Evolutionary conservation across 2,113 vertebrate species (phyloP).

Genomic region (Odocoileus virginianus): DNA sequence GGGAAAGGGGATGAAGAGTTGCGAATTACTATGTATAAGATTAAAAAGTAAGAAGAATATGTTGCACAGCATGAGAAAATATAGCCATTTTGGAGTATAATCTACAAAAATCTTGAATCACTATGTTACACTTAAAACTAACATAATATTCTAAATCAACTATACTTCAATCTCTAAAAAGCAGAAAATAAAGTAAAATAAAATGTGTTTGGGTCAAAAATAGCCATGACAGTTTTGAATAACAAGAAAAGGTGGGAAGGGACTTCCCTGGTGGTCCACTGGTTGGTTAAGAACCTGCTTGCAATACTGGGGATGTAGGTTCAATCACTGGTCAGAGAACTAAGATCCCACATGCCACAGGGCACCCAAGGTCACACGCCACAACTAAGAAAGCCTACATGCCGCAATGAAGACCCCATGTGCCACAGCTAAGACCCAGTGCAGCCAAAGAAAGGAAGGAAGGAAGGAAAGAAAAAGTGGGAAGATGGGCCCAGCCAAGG

Average conservation of each 20-base stretch:
- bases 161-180: not conserved
- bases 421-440: not conserved
- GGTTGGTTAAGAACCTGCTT: not conserved
- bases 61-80: not conserved
- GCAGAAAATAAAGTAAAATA: not conserved
- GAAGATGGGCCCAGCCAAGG: not conserved
- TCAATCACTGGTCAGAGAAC: not conserved
- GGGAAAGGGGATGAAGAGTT: not conserved
- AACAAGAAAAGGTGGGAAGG: not conserved
- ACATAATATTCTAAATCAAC: not conserved
- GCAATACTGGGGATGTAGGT: not conserved
- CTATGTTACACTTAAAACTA: not conserved
- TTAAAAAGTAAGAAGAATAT: not conserved
- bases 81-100: not conserved
- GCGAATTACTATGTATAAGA: rapidly evolving
- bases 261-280: not conserved
- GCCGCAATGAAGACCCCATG: not conserved
- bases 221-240: not conserved
- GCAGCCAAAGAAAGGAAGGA: not conserved
- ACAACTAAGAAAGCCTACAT: not conserved
- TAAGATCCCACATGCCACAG: not conserved
- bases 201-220: not conserved
- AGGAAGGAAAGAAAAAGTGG: not conserved
- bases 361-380: not conserved
- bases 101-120: not conserved